phyloP scores from a whole-genome alignment of 1,140 invertebrate genomes.

The Ptiloglossa arizonensis region DNA sequence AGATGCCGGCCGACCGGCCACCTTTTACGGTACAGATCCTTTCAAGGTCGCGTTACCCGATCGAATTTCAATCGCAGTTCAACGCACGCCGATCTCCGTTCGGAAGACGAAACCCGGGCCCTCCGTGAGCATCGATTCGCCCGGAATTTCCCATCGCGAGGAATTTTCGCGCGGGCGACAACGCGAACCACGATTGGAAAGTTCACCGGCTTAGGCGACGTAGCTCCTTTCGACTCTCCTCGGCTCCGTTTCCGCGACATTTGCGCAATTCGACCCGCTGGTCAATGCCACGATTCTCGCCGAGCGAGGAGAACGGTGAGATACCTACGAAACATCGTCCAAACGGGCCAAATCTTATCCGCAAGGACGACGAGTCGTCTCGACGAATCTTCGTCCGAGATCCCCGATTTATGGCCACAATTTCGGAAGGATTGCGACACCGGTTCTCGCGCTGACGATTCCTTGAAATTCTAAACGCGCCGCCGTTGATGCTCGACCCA shows the following conservation, averaged over 20 bases:
- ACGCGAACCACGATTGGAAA: not conserved
- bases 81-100: not conserved
- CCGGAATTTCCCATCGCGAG: not conserved
- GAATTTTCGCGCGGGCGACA: too few relatives aligned
- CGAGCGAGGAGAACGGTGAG: not conserved
- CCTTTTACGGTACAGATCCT: constrained; percentile 20
- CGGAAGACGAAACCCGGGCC: too few relatives aligned
- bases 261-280: not conserved
- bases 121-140: too few relatives aligned
- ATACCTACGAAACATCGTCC: not conserved
- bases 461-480: not conserved
- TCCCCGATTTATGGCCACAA: not conserved
- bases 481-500: fast-evolving
- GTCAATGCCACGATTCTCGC: not conserved
- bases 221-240: not conserved
- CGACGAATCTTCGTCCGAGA: not conserved
- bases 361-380: not conserved
- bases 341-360: not conserved
- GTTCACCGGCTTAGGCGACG: not conserved
- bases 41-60: constrained; percentile 30
- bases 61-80: constrained; percentile 26
- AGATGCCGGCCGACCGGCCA: not conserved
- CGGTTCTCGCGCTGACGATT: not conserved
- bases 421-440: not conserved
- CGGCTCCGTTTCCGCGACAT: not conserved